Evolutionary conservation across 2,888 invertebrate species (phyloP).

Genomic region (Pharmacophagus antenor): DNA sequence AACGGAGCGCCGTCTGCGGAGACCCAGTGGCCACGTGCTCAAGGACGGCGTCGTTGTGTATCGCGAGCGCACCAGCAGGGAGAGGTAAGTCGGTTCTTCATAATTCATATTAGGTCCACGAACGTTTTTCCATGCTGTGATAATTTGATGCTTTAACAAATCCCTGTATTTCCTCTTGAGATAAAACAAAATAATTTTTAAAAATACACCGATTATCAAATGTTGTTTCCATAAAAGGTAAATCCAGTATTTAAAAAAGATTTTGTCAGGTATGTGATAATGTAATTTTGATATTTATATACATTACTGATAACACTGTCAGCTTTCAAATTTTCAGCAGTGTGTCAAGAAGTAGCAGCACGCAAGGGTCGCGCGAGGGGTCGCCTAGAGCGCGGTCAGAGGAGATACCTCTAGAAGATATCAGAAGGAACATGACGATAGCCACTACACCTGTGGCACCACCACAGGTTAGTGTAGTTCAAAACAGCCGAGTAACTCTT

Average conservation of each 20-base stretch:
- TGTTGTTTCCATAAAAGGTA: not conserved
- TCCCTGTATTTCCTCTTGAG: no score
- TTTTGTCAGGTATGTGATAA: no score
- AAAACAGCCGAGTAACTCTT: no score
- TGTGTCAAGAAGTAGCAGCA: slow-evolving; percentile 64
- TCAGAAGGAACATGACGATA: slow-evolving; percentile 79
- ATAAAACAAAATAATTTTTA: no score
- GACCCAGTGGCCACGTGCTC: slow-evolving; percentile 69
- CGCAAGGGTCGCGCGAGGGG: slow-evolving; percentile 84
- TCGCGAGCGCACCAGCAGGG: slow-evolving; percentile 66
- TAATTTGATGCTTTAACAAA: no score
- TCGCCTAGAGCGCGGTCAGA: slow-evolving; percentile 90
- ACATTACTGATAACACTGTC: slow-evolving; percentile 30
- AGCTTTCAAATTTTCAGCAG: slow-evolving; percentile 48
- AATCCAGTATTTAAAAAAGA: not conserved
- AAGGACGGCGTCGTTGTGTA: slow-evolving; percentile 70
- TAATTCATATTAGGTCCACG: no score
- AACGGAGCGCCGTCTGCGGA: slow-evolving; percentile 57
- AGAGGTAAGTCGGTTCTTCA: slow-evolving; percentile 53
- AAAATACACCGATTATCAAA: no score
- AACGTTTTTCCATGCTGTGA: no score
- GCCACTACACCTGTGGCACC: slow-evolving; percentile 55
- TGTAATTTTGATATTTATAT: slow-evolving; percentile 34
- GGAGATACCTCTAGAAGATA: slow-evolving; percentile 90
- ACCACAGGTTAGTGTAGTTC: slow-evolving; percentile 44